Evolutionary conservation across 2,797 vertebrate species (phyloP).

Genomic region (Cetoscarus ocellatus): DNA sequence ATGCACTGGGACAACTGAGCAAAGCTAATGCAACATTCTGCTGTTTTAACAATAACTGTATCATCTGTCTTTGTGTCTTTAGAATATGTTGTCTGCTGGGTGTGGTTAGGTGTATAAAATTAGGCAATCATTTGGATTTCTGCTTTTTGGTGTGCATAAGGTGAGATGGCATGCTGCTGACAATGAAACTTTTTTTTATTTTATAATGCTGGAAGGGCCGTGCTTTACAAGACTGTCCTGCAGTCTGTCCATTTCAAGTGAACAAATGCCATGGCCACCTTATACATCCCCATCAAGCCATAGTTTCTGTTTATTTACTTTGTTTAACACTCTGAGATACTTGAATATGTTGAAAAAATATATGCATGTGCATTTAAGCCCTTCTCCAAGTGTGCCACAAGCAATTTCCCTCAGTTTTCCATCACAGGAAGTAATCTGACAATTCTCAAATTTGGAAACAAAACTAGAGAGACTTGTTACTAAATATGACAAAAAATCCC

Average conservation of each 20-base stretch:
- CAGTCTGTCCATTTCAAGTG: conserved; percentile 57
- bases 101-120: conserved; percentile 73
- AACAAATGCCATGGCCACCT: conserved; percentile 67
- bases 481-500: conserved; percentile 24
- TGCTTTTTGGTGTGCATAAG: conserved; percentile 68
- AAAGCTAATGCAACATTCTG: conserved; percentile 23
- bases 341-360: conserved; percentile 77
- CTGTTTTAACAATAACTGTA: neutral
- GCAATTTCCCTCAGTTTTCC: conserved; percentile 24
- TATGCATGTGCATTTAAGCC: conserved; percentile 40
- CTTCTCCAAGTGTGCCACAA: neutral
- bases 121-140: conserved; percentile 43
- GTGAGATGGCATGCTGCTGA: conserved; percentile 58
- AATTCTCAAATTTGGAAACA: neutral
- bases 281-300: conserved; percentile 70
- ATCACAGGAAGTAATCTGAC: conserved; percentile 9
- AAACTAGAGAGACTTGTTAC: neutral
- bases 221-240: conserved; percentile 54
- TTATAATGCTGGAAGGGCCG: conserved; percentile 25
- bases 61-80: neutral
- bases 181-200: neutral
- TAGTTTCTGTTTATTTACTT: conserved; percentile 35
- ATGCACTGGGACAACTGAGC: conserved; percentile 12
- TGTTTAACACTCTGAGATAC: conserved; percentile 73
- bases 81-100: conserved; percentile 57